Base-by-base conservation (phyloP, 1,140 invertebrate species). In the Bombus superbus region DNA sequence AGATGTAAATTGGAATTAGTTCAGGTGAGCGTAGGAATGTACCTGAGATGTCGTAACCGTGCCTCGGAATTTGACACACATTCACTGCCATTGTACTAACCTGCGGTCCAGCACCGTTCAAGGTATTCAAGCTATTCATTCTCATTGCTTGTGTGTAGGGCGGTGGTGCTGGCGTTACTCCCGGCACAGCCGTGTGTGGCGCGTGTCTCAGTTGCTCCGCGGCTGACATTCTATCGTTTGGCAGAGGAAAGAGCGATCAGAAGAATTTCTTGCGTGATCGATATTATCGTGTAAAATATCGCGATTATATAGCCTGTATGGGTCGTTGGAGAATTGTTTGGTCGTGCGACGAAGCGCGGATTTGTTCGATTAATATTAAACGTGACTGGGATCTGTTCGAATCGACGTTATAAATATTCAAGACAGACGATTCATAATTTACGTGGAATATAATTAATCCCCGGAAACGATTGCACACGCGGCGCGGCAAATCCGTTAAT, bases 151-250 rank as follows among this genome's bases (percentile, higher is more conserved):
- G 94, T 68, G 94, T 97, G 91, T 97, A 97, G 25, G 97, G 97
- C 1, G 97, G 97, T 64, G 97, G 97, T 73, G 97, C 97, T 35
- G 97, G 97, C 57, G 97, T 98, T 3, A 97, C 97, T 62, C 97
- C 97, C 6, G 97, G 97, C 94, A 97, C 97, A 6, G 97, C 97
- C 40, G 97, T 97, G 91, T 97, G 97, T 13, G 96, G 96, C 66
- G 96, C 96, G 90, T 95, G 94, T 92, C 94, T 94, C 81, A 95
- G 92, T 89, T 95, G 94, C 81, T 95, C 94, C 47, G 94, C 95
- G 79, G 94, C 95, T 92, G 95, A 96, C 91, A 96, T 96, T 95
- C 94, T 95, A 72, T 89, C 86, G 78, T 88, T 89, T 35, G 75
- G 57, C 73, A 75, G 82, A 86, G 77, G 87, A 92, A 81, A 53